A percentile compares a stretch with the other conserved stretches of the same genome.
Conservation (phyloP, 2,113 vertebrate genomes). For the Anolis carolinensis region DNA sequence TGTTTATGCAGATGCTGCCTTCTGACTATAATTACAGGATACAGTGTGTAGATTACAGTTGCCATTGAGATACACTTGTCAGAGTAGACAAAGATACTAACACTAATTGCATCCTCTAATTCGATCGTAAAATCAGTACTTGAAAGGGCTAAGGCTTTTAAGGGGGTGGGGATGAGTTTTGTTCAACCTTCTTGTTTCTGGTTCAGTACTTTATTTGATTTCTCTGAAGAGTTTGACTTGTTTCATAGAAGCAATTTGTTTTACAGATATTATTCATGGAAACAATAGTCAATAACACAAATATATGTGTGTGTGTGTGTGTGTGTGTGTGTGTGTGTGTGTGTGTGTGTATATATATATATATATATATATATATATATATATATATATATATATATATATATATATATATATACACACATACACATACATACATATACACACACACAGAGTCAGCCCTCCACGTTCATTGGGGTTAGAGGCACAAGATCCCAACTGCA, state of each 20-base stretch:
- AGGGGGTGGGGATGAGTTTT: neutral
- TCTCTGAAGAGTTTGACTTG: neutral
- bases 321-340: too few species aligned
- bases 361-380: too few species aligned
- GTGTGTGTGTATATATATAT: too few species aligned
- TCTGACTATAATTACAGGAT: neutral
- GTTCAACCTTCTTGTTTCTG: slow-evolving; percentile 20
- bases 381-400: too few species aligned
- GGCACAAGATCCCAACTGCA: too few species aligned
- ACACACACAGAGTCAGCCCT: too few species aligned
- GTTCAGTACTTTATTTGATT: neutral
- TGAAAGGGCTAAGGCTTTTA: neutral
- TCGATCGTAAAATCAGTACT: neutral
- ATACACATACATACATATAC: too few species aligned
- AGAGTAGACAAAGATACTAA: neutral
- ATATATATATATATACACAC: too few species aligned
- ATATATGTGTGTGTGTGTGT: too few species aligned
- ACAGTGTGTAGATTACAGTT: neutral
- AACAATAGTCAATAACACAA: slow-evolving; percentile 22
- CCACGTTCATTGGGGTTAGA: too few species aligned
- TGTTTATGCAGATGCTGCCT: neutral
- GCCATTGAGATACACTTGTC: neutral
- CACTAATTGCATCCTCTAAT: neutral
- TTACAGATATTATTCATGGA: slow-evolving; percentile 38
- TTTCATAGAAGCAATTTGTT: neutral